phyloP scores from a whole-genome alignment of 1,140 invertebrate genomes.

The Mercenaria mercenaria region DNA sequence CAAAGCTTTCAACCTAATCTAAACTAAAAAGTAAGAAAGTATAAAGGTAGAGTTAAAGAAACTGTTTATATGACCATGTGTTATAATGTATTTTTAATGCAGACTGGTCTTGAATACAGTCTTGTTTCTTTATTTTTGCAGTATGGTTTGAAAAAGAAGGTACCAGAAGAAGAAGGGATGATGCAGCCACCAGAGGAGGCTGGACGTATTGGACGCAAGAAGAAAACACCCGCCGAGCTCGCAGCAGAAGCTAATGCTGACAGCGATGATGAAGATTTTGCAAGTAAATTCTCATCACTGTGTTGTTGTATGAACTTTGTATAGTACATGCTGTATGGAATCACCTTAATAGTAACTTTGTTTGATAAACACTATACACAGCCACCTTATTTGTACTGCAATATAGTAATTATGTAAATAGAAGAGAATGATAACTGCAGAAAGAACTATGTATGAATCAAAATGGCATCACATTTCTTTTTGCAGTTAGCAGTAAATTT shows the following conservation, averaged over 20 bases:
- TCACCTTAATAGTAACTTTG: not conserved
- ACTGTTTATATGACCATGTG: no score
- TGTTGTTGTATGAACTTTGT: slow-evolving; percentile 84
- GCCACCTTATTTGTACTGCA: no score
- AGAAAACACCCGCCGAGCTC: slow-evolving; percentile 98
- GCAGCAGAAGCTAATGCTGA: slow-evolving; percentile 97
- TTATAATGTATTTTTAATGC: no score
- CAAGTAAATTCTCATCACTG: slow-evolving; percentile 91
- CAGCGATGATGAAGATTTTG: slow-evolving; percentile 95
- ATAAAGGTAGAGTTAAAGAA: no score
- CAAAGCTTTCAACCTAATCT: no score
- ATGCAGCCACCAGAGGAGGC: slow-evolving; percentile 85
- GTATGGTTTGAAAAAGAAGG: slow-evolving; percentile 98
- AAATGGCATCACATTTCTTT: not conserved
- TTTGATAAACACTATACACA: no score
- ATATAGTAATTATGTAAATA: no score
- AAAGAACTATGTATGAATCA: no score
- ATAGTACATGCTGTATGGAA: slow-evolving; percentile 39
- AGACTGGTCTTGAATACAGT: no score
- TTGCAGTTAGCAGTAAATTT: not conserved
- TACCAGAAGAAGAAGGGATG: slow-evolving; percentile 91
- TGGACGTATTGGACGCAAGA: slow-evolving; percentile 93
- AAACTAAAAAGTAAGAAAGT: no score
- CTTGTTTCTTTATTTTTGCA: slow-evolving; percentile 84
- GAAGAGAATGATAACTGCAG: no score